Percentiles rank a stretch among this genome's conserved stretches.
Evolutionary conservation across 2,797 vertebrate genomes (phyloP).

Genomic region (Coregonus ussuriensis): DNA sequence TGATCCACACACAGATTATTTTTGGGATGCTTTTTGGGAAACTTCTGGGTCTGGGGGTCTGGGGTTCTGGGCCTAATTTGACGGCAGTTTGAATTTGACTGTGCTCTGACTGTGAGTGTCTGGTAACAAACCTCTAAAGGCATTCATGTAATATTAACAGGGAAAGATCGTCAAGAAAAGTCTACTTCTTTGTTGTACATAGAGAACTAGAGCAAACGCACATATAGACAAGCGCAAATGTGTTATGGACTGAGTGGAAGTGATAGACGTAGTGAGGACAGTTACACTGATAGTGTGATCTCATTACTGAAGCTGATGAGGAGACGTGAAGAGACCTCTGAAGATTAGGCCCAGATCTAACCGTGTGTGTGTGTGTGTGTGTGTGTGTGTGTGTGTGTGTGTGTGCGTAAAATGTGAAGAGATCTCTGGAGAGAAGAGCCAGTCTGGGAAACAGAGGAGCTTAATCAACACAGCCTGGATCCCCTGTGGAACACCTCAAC

Average conservation of each 20-base stretch:
- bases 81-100: conserved; percentile 15
- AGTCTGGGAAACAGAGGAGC: background rate
- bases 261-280: background rate
- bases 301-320: conserved; percentile 45
- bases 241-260: background rate
- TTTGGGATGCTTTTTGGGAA: background rate
- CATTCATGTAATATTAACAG: background rate
- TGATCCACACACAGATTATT: background rate
- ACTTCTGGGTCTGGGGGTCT: background rate
- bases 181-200: background rate
- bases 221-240: background rate
- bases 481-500: background rate
- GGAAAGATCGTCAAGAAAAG: background rate
- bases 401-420: background rate
- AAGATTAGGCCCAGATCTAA: conserved; percentile 17
- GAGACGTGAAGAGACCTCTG: conserved; percentile 48
- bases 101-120: background rate
- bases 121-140: background rate
- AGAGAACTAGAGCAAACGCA: background rate
- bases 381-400: too few species aligned
- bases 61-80: background rate
- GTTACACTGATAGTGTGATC: conserved; percentile 29
- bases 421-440: background rate
- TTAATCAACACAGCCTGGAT: background rate
- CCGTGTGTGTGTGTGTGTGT: too few species aligned